These are phyloP conservation scores for Cecidostiba fungosa DNA, from an alignment of 2,888 invertebrate genomes.

Conservation along the genomic window DNA sequence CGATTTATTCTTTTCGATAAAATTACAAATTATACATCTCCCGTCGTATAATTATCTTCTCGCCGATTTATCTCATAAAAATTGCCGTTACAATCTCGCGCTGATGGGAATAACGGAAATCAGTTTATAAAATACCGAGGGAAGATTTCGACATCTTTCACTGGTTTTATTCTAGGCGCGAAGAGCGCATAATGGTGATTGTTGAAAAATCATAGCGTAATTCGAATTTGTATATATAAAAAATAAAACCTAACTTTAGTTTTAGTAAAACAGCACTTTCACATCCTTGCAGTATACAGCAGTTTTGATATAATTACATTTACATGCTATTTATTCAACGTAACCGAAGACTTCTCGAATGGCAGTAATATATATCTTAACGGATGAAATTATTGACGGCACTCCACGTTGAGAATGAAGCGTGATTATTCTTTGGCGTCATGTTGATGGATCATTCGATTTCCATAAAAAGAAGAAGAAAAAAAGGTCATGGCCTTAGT, in stretches of 20 bases:
- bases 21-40: constrained; percentile 17
- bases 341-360: background rate
- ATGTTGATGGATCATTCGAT: background rate
- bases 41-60: background rate
- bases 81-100: background rate
- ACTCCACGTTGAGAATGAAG: background rate
- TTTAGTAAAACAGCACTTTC: constrained; percentile 21
- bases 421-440: background rate
- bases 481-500: background rate
- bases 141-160: background rate
- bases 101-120: background rate
- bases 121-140: background rate
- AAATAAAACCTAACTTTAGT: constrained; percentile 16
- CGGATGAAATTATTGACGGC: constrained; percentile 8
- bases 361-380: constrained; percentile 42
- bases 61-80: background rate
- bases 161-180: background rate
- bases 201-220: background rate
- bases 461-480: constrained; percentile 2
- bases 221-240: constrained; percentile 2
- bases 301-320: constrained; percentile 24
- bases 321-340: constrained; percentile 17
- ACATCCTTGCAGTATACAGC: constrained; percentile 21
- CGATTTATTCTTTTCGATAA: background rate
- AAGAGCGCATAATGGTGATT: background rate